Evolutionary conservation across 2,797 vertebrate genomes (phyloP).

Genomic region (Oryzias dopingdopingensis): DNA sequence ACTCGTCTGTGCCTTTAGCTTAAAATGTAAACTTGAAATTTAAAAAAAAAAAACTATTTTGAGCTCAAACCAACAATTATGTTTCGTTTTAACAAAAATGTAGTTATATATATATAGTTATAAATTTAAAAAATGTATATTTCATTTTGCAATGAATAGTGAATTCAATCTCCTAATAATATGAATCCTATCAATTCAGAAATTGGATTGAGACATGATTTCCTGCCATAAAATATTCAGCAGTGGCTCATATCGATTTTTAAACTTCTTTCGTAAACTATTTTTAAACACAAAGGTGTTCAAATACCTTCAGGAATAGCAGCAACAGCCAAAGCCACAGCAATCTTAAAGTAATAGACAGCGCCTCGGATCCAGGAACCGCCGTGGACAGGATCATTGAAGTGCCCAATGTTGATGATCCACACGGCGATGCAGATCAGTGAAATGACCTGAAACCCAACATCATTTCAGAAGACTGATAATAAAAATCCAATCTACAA

Average conservation of each 20-base stretch:
- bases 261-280: background rate
- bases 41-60: no score
- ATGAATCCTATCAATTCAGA: no score
- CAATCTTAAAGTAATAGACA: slow-evolving; percentile 98
- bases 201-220: background rate
- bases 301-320: slow-evolving; percentile 90
- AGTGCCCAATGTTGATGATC: slow-evolving; percentile 99
- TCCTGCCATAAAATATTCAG: background rate
- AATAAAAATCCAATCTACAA: background rate
- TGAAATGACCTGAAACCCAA: slow-evolving; percentile 81
- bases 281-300: background rate
- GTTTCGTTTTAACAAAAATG: no score
- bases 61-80: no score
- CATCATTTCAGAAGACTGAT: background rate
- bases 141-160: background rate
- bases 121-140: background rate
- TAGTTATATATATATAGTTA: no score
- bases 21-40: no score
- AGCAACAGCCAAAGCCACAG: slow-evolving; percentile 94
- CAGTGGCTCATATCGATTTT: background rate
- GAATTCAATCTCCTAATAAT: background rate
- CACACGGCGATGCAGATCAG: slow-evolving; percentile 98
- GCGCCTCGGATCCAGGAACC: slow-evolving; percentile 98
- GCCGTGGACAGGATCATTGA: slow-evolving; percentile 96
- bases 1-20: no score